Evolutionary conservation across 2,888 invertebrate species (phyloP), one percentile per base, ranked within the genome.

Genomic region (Ephialtes manifestator): DNA sequence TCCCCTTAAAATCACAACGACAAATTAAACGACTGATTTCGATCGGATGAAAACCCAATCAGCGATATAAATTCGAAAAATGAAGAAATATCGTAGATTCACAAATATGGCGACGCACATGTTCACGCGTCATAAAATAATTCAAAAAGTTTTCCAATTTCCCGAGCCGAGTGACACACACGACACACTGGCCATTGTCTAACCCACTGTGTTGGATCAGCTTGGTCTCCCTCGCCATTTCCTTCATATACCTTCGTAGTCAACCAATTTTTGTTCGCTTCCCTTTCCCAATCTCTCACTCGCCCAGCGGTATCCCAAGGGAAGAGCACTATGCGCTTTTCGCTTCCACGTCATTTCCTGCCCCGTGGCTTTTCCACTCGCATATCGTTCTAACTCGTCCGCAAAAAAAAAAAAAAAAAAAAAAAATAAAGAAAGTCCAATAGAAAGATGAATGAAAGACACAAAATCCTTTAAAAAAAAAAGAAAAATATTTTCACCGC

Each of bases 91-190:
- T 48, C n/a, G 48, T 4, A 15, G 4, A 55, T 80, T 67, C 2
- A 18, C 46, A 7, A 65, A 31, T 74, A 39, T n/a, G n/a, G 46
- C 53, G n/a, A 15, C 35, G 70, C 60, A 13, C 55, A 58, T 48
- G 39, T 60, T n/a, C 43, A 46, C 68, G 75, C n/a, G 58, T 79
- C 71, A 72, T 82, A 78, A 83, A 75, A 83, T 86, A 84, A 86
- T 85, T 83, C 84, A 83, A 78, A 85, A 86, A 86, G 60, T 87
- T 87, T 87, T 87, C 83, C 85, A 87, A 87, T 85, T 87, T 81
- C 60, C 63, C 60, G 48, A 28, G 46, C 76, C 48, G 72, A 75
- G n/a, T 39, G 35, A 0, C 5, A 35, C 63, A 18, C 63, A 11
- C 35, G 2, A 7, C 63, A 35, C 4, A 15, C n/a, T n/a, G 31